Base-by-base conservation (phyloP, 2,888 invertebrate genomes). In the Exephanes ischioxanthus region DNA sequence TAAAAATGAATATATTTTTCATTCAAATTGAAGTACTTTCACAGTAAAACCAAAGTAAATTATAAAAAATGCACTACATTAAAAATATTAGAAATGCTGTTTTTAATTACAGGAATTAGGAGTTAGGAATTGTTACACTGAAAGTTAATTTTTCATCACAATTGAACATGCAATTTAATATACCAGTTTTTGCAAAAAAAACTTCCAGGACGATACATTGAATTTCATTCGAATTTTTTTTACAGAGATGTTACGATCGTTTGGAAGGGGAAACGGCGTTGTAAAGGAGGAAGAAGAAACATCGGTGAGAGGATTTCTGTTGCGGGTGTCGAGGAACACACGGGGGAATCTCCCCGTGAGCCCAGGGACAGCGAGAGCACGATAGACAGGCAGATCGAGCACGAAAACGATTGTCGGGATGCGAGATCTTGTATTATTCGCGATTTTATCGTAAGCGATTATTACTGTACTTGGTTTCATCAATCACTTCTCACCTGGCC, bases 251-350 rank as follows among this genome's bases (percentile, higher is more conserved):
- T 26, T 41, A 41, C 30, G 30, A 48, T 16, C 45, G 26, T 41
- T 14, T 30, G 45, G 45, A 58, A 16, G 5, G 41, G 58, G 73
- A 3, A 45, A 45, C 16, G 45, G 61, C 37, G 73, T 45, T 14
- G 45, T 9, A 45, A 26, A 30, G 26, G 61, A 73, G 58, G 1
- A 33, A n/a, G 37, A 26, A 26, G 58, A 63, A 33, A 63, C 33
- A 33, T 16, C 63, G 33, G 14, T 45, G 45, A 45, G 4, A 45
- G 45, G n/a, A 48, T 41, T 61, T 26, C 45, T 61, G 22, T 73
- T 41, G 61, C 61, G 45, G 61, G 61, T 73, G 73, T 73, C 58
- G 61, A 30, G 73, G 45, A 45, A 61, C 61, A 26, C 41, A 58
- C 37, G 16, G 63, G 19, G 41, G 19, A 22, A 33, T 22, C 22